These are phyloP conservation scores for Desmodus rotundus DNA, from an alignment of 2,113 vertebrate species.

Conservation along the genomic window DNA sequence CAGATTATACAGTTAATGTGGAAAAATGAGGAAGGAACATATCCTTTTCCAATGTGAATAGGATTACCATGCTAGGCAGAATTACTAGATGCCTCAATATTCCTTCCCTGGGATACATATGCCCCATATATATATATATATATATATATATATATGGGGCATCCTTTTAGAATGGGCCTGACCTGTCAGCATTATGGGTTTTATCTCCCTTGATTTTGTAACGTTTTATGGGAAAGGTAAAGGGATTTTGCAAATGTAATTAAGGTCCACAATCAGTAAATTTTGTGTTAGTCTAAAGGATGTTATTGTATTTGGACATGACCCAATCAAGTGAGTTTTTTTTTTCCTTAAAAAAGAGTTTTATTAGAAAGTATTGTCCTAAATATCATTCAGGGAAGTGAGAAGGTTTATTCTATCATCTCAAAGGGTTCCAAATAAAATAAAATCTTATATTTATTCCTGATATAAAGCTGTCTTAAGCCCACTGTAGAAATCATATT, in stretches of 20 bases:
- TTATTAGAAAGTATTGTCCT: no score
- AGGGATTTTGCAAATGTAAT: background rate
- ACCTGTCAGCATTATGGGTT: background rate
- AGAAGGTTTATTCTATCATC: no score
- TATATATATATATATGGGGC: no score
- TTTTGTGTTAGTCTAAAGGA: background rate
- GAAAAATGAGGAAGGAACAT: background rate
- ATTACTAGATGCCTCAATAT: background rate
- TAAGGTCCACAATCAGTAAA: background rate
- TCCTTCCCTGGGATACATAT: background rate
- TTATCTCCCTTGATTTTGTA: background rate
- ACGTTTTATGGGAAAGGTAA: background rate
- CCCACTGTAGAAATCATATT: no score
- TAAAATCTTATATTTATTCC: no score
- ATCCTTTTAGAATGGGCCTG: background rate
- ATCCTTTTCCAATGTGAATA: background rate
- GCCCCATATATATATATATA: background rate
- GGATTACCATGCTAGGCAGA: background rate
- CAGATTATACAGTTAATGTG: background rate
- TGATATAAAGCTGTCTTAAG: no score
- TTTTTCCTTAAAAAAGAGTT: no score
- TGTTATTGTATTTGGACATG: background rate
- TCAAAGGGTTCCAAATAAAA: no score
- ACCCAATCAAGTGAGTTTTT: background rate
- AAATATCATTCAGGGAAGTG: no score